A percentile compares a stretch with the other conserved stretches of the same genome.
phyloP scores from a whole-genome alignment of 2,797 vertebrate species.

The Macrochelys suwanniensis region DNA sequence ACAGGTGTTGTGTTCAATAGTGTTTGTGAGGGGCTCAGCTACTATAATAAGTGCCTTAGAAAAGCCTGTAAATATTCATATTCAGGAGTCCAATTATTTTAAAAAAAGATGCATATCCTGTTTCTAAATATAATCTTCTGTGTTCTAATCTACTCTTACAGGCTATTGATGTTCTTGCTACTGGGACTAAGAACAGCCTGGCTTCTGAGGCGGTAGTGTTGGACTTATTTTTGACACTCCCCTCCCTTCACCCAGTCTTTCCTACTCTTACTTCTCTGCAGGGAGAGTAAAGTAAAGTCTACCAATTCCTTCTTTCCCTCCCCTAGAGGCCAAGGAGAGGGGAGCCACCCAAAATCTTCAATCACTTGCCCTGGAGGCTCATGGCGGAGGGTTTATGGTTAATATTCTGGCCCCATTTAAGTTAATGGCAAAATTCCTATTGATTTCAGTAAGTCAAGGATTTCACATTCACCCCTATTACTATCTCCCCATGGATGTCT shows the following conservation, averaged over 20 bases:
- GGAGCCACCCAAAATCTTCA: neutral
- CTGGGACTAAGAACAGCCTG: neutral
- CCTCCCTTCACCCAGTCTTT: neutral
- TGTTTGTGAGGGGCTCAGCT: neutral
- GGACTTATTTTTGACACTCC: neutral
- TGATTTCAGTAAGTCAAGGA: constrained; percentile 33
- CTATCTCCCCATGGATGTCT: neutral
- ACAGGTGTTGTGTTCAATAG: neutral
- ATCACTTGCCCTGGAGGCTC: constrained; percentile 16
- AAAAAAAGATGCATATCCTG: neutral
- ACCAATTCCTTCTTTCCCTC: neutral
- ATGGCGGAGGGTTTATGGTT: constrained; percentile 19
- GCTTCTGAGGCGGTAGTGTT: neutral
- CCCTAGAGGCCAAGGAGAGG: neutral
- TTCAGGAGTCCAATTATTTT: neutral
- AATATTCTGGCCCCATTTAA: neutral
- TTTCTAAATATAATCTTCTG: neutral
- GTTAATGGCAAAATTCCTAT: neutral
- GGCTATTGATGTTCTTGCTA: neutral
- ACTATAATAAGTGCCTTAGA: neutral
- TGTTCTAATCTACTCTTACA: neutral
- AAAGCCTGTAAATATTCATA: neutral
- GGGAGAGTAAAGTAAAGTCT: neutral
- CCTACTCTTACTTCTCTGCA: fast-evolving
- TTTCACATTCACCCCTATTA: neutral